Percentiles rank a stretch among this genome's conserved stretches.
These are phyloP conservation scores for Heliocidaris erythrogramma DNA, from an alignment of 35 echinoderm and acorn worm genomes.

Conservation along the genomic window DNA sequence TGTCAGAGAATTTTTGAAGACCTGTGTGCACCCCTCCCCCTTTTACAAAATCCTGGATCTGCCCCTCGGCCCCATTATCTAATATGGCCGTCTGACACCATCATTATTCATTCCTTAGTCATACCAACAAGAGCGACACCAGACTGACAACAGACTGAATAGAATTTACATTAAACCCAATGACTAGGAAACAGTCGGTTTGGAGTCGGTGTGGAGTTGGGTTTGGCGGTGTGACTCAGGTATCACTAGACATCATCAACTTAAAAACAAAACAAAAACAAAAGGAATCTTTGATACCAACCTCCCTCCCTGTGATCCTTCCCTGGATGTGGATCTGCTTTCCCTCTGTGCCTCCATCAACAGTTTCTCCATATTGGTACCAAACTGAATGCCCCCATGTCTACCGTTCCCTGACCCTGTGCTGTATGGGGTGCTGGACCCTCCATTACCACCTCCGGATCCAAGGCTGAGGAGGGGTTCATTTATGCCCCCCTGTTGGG, in stretches of 20 bases:
- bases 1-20: too few species aligned
- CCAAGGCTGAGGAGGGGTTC: slow-evolving; percentile 6
- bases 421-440: slow-evolving; percentile 33
- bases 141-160: too few species aligned
- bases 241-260: not conserved
- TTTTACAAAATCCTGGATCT: too few species aligned
- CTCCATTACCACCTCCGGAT: slow-evolving; percentile 13
- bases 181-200: too few species aligned
- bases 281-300: slow-evolving; percentile 29
- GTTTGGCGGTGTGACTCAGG: too few species aligned
- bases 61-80: too few species aligned
- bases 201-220: too few species aligned
- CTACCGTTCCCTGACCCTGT: not conserved
- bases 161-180: too few species aligned
- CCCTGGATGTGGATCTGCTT: slow-evolving; percentile 88
- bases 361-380: slow-evolving; percentile 92
- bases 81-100: too few species aligned
- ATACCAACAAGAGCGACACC: too few species aligned
- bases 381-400: not conserved
- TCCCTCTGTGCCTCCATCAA: slow-evolving; percentile 99
- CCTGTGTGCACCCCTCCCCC: too few species aligned
- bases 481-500: slow-evolving; percentile 12
- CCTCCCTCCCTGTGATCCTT: slow-evolving; percentile 94
- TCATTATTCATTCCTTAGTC: too few species aligned
- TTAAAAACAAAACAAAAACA: not conserved